phyloP scores from a whole-genome alignment of 2,797 vertebrate species.

The Scarus forsteni region DNA sequence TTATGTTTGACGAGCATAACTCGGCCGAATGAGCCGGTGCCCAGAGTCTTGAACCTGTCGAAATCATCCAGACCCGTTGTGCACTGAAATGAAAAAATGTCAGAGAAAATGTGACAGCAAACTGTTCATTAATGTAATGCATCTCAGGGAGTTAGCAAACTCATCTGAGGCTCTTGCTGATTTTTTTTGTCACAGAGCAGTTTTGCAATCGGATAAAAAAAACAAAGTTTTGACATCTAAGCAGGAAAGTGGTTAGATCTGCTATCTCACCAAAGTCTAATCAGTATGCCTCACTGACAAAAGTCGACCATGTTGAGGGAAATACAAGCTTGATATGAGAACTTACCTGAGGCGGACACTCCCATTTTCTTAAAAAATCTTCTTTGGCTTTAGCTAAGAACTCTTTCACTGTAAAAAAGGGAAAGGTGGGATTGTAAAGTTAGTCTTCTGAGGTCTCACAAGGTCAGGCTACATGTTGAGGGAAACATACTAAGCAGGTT shows the following conservation, averaged over 20 bases:
- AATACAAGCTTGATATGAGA: neutral
- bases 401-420: slow-evolving; percentile 92
- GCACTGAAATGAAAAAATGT: slow-evolving; percentile 83
- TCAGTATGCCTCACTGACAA: neutral
- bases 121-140: slow-evolving; percentile 1
- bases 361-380: slow-evolving; percentile 99
- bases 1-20: slow-evolving; percentile 99
- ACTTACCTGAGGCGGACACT: slow-evolving; percentile 94
- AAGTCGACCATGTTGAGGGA: neutral
- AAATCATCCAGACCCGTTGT: slow-evolving; percentile 97
- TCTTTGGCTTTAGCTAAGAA: slow-evolving; percentile 99
- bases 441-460: slow-evolving; percentile 18
- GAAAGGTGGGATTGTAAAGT: slow-evolving; percentile 29
- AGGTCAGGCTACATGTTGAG: slow-evolving; percentile 20
- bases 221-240: slow-evolving; percentile 5
- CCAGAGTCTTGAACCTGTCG: slow-evolving; percentile 97
- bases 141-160: neutral
- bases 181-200: neutral
- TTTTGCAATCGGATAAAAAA: slow-evolving; percentile 21
- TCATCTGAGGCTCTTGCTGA: neutral
- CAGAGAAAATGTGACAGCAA: slow-evolving; percentile 21
- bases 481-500: slow-evolving; percentile 36
- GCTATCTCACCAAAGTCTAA: slow-evolving; percentile 1
- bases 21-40: slow-evolving; percentile 98
- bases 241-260: slow-evolving; percentile 19